phyloP scores from a whole-genome alignment of 2,888 invertebrate genomes.

The Chalcosyrphus nemorum region DNA sequence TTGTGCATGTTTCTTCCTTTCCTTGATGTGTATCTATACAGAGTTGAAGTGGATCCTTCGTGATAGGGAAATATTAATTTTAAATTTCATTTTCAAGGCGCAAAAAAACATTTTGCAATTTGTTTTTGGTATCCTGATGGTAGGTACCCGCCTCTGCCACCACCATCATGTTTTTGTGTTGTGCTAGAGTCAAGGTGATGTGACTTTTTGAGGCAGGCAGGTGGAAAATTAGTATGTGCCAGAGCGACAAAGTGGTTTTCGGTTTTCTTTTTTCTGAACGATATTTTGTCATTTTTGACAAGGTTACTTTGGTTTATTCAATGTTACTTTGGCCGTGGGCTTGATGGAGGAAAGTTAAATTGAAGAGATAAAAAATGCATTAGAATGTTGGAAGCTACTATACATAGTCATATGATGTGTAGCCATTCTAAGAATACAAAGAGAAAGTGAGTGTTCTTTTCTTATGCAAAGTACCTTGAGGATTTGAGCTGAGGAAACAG shows the following conservation, averaged over 20 bases:
- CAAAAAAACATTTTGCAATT: conserved; percentile 55
- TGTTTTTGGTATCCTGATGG: not conserved
- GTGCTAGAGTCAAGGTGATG: conserved; percentile 52
- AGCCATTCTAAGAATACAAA: too few species aligned
- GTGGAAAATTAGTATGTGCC: conserved; percentile 60
- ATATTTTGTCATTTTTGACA: conserved; percentile 26
- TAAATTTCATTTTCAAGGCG: conserved; percentile 52
- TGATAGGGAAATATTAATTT: conserved; percentile 62
- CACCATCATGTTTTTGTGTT: too few species aligned
- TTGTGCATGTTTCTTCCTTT: not conserved
- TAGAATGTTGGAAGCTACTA: not conserved
- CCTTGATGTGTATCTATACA: not conserved
- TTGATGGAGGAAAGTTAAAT: not conserved
- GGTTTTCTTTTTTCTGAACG: too few species aligned
- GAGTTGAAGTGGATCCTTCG: conserved; percentile 18
- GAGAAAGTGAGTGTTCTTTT: too few species aligned
- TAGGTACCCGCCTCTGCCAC: not conserved
- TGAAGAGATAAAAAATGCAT: not conserved
- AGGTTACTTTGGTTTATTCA: not conserved
- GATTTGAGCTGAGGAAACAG: too few species aligned
- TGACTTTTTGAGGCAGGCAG: conserved; percentile 42
- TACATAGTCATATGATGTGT: too few species aligned
- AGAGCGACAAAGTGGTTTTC: conserved; percentile 38
- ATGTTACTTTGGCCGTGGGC: not conserved
- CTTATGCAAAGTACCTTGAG: too few species aligned